Evolutionary conservation across 1,140 invertebrate genomes (phyloP), one percentile per base, ranked within the genome.

Genomic region (Caligus rogercresseyi): DNA sequence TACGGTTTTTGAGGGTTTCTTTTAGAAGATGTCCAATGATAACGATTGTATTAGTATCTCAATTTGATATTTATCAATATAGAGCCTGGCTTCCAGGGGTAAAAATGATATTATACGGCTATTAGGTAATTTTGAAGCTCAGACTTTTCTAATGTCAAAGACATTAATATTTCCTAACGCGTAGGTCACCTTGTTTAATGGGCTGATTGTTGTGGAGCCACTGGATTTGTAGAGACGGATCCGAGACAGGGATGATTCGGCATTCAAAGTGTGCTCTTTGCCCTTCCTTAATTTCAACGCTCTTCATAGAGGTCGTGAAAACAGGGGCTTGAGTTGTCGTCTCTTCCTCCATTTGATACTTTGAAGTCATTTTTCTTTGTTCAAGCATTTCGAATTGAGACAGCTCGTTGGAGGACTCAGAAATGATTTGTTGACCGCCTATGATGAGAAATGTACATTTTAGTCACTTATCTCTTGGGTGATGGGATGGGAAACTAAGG

Each of bases 261-360:
- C 87, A 92, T 74, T 97, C 94, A 70, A 97, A 97, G 70, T 97
- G 92, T 23, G 90, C 90, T 55, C 89, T 76, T 71, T 98, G 89
- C 18, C 89, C 89, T 78, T 98, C 95, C 71, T 87, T 87, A 61
- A 98, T 86, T 69, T 92, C 84, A 24, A 89, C 81, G 69, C 88
- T 89, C 70, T 89, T 89, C 61, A 91, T 74, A 0, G 88, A 88
- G 25, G 87, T 86, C 3, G 89, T 92, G 69, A 94, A 94, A 60
- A 87, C 84, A 13, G 88, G 87, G 18, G 87, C 83, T 76, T 95
- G 86, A 68, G 83, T 84, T 54, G 86, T 86, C 23, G 84, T 80
- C 62, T 60, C 54, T 24, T 60, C 55, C 19, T 60, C 25, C n/a
- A 25, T 52, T 56, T 43, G 16, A 58, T 21, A 14, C 20, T 51